A percentile compares a stretch with the other conserved stretches of the same genome.
Evolutionary conservation across 1,140 invertebrate species (phyloP).

Genomic region (Pemphigus obesinymphae): DNA sequence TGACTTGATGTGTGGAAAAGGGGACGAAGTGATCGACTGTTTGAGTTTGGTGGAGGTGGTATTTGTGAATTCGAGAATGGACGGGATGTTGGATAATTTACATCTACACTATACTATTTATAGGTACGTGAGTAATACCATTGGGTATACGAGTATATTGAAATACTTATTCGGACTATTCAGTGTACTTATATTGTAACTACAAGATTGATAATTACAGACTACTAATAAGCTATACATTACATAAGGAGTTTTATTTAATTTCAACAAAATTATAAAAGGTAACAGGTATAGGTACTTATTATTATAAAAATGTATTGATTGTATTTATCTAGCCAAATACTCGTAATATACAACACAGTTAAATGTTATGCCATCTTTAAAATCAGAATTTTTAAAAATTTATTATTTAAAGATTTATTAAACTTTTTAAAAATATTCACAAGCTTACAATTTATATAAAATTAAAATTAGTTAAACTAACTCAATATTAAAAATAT

Average conservation of each 20-base stretch:
- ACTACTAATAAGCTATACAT: not conserved
- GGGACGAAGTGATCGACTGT: too few species aligned
- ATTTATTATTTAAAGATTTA: not conserved
- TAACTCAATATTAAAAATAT: not conserved
- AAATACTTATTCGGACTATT: too few species aligned
- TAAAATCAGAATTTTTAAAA: not conserved
- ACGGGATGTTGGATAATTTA: too few species aligned
- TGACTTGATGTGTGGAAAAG: too few species aligned
- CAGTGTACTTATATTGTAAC: not conserved
- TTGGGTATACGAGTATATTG: too few species aligned
- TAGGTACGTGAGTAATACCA: too few species aligned
- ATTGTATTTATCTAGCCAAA: not conserved
- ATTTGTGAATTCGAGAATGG: too few species aligned
- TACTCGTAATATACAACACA: constrained; percentile 1
- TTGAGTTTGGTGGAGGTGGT: too few species aligned
- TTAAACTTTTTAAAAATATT: not conserved
- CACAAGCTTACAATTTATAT: not conserved
- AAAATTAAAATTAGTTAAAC: too few species aligned
- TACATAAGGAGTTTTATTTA: not conserved
- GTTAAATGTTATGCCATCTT: not conserved
- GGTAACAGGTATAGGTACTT: too few species aligned
- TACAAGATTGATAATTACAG: not conserved
- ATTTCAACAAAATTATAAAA: not conserved
- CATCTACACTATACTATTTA: too few species aligned
- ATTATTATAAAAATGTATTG: too few species aligned